phyloP scores from a whole-genome alignment of 2,888 invertebrate species.

The Phortica okadai region DNA sequence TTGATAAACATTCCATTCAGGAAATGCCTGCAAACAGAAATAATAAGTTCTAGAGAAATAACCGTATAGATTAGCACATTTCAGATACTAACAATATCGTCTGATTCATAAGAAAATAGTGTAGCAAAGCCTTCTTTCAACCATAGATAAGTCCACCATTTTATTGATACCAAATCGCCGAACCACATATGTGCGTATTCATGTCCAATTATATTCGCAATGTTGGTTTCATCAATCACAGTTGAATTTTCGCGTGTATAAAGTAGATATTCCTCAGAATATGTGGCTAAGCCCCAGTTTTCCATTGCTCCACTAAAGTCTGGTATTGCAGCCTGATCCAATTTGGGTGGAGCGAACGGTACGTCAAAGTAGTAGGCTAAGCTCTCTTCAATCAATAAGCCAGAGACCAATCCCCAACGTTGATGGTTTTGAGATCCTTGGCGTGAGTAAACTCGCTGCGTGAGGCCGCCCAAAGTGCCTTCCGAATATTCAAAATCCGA shows the following conservation, averaged over 20 bases:
- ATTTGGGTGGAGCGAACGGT: conserved; percentile 85
- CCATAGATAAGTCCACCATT: conserved; percentile 86
- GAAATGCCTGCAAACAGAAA: conserved; percentile 74
- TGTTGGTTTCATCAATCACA: conserved; percentile 67
- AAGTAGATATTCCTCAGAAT: conserved; percentile 72
- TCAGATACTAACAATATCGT: conserved; percentile 53
- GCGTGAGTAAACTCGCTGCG: conserved; percentile 70
- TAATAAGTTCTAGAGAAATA: not conserved
- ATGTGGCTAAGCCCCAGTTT: conserved; percentile 92
- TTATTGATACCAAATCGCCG: conserved; percentile 83
- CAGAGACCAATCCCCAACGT: conserved; percentile 84
- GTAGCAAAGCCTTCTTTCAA: conserved; percentile 83
- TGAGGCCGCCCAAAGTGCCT: conserved; percentile 56
- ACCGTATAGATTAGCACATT: not conserved
- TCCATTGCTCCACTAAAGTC: conserved; percentile 95
- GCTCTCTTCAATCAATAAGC: conserved; percentile 83
- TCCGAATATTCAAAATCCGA: conserved; percentile 77
- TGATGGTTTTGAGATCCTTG: conserved; percentile 76
- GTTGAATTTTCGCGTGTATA: conserved; percentile 66
- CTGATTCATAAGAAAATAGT: conserved; percentile 68
- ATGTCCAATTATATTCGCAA: conserved; percentile 79
- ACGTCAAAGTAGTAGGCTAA: conserved; percentile 85
- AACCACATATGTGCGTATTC: conserved; percentile 88
- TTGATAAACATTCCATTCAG: conserved; percentile 84
- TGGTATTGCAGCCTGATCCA: conserved; percentile 92